Conservation (phyloP, 2,113 vertebrate genomes). For the Ceuthmochares aereus region DNA sequence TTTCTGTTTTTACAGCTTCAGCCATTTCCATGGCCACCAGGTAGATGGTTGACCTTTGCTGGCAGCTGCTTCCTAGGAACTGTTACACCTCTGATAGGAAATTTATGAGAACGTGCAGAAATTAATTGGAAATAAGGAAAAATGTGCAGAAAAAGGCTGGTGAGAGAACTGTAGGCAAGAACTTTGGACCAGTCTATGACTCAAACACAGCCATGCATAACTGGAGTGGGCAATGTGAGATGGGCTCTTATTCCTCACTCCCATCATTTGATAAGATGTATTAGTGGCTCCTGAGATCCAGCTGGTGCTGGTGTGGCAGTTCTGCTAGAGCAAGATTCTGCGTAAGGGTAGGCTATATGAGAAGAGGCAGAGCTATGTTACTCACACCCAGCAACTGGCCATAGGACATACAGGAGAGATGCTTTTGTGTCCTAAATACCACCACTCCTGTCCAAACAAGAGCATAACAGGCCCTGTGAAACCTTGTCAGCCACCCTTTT, state of each 20-base stretch:
- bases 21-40: neutral
- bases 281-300: neutral
- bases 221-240: neutral
- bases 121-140: neutral
- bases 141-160: neutral
- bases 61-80: neutral
- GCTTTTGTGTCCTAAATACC: neutral
- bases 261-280: neutral
- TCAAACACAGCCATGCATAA: neutral
- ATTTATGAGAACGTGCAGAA: neutral
- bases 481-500: neutral
- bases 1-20: neutral
- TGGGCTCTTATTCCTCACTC: neutral
- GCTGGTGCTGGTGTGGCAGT: neutral
- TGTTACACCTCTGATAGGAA: neutral
- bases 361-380: neutral
- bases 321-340: neutral
- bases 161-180: neutral
- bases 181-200: neutral
- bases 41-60: neutral
- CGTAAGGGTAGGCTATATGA: neutral
- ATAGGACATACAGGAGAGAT: neutral
- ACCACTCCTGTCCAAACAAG: neutral
- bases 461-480: rapidly evolving
- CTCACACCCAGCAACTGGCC: neutral